A percentile compares a stretch with the other conserved stretches of the same genome.
Evolutionary conservation across 92 coral and sea anemone genomes (phyloP).

Genomic region (Muricea muricata): DNA sequence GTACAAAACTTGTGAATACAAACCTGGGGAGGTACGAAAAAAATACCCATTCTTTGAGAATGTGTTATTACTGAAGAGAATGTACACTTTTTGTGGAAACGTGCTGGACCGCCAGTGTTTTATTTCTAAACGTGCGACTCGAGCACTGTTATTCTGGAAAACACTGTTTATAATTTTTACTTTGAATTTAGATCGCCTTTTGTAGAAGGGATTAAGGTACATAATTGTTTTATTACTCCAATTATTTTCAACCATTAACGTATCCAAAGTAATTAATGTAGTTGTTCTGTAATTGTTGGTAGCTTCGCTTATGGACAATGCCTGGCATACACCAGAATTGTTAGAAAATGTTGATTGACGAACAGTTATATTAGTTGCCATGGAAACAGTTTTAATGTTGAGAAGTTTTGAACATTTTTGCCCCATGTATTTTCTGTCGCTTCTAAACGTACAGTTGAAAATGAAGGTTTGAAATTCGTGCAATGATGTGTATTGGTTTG

Average conservation of each 20-base stretch:
- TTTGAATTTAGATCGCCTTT: not conserved
- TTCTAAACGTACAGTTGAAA: not conserved
- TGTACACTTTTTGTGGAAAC: not conserved
- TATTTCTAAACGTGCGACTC: not conserved
- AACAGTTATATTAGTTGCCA: not conserved
- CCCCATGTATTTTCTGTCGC: not conserved
- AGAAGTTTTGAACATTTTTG: not conserved
- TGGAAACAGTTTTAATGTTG: not conserved
- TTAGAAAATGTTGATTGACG: not conserved
- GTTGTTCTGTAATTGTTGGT: not conserved
- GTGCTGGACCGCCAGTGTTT: not conserved
- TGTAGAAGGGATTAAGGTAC: not conserved
- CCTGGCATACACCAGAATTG: not conserved
- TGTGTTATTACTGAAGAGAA: not conserved
- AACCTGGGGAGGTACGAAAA: not conserved
- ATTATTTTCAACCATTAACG: slow-evolving; percentile 11
- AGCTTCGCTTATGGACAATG: not conserved
- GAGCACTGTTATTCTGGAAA: slow-evolving; percentile 4
- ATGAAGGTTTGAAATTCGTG: not conserved
- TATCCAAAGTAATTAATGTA: not conserved
- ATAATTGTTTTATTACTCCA: not conserved
- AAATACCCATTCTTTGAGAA: not conserved
- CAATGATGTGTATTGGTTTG: not conserved
- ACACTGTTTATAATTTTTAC: slow-evolving; percentile 4
- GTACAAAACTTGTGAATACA: not conserved